Evolutionary conservation across 1,140 invertebrate species (phyloP).

Genomic region (Phenacoccus solenopsis): DNA sequence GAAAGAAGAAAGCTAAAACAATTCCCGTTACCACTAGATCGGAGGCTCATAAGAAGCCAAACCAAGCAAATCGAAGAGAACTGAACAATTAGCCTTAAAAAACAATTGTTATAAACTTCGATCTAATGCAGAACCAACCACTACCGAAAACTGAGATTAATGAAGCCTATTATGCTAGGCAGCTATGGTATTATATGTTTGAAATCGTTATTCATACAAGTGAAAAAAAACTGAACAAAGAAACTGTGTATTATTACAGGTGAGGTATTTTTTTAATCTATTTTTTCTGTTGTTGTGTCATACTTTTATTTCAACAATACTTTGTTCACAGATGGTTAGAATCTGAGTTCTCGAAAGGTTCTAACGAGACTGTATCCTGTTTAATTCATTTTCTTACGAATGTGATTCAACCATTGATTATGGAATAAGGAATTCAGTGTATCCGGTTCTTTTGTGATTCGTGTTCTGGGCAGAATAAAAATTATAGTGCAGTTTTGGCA

Average conservation of each 20-base stretch:
- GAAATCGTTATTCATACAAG: background rate
- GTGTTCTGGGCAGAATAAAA: background rate
- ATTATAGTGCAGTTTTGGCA: too few species aligned
- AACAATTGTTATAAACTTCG: slow-evolving; percentile 7
- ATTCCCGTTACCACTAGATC: too few species aligned
- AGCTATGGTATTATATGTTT: slow-evolving; percentile 26
- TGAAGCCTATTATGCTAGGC: slow-evolving; percentile 26
- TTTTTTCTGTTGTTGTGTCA: background rate
- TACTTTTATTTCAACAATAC: background rate
- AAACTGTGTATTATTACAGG: background rate
- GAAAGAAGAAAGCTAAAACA: too few species aligned
- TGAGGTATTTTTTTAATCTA: background rate
- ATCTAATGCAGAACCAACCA: slow-evolving; percentile 22
- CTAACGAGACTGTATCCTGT: background rate
- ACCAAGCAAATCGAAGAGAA: background rate
- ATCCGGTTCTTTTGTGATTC: background rate
- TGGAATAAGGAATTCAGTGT: background rate
- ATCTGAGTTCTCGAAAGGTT: background rate
- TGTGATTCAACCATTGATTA: background rate
- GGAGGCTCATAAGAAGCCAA: too few species aligned
- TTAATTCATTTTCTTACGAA: background rate
- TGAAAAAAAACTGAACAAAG: background rate
- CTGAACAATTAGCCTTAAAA: background rate
- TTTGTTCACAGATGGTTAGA: background rate
- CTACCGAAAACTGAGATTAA: slow-evolving; percentile 22